These are phyloP conservation scores for Psilanteris sp. DNA, from an alignment of 1,140 invertebrate species.

Conservation along the genomic window DNA sequence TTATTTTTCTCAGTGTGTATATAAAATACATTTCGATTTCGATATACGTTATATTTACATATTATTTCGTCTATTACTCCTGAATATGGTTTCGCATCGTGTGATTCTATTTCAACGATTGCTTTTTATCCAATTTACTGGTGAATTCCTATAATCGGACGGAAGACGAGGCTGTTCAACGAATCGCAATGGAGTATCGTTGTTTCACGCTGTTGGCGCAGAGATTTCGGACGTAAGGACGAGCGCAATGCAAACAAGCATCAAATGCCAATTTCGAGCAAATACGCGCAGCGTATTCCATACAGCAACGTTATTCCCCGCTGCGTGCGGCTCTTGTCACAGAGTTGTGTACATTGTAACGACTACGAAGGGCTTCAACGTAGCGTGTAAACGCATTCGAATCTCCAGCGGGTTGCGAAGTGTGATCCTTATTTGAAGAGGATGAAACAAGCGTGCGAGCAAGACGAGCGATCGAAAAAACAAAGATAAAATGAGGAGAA, in stretches of 20 bases:
- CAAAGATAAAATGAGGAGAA: conserved; percentile 9
- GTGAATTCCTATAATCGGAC: conserved; percentile 10
- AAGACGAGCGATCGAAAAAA: not conserved
- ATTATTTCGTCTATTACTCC: too few relatives aligned
- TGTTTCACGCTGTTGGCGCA: conserved; percentile 10
- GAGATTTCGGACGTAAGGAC: conserved; percentile 30
- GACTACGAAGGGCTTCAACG: conserved; percentile 58
- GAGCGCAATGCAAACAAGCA: conserved; percentile 50
- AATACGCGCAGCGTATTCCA: conserved; percentile 39
- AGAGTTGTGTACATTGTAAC: conserved; percentile 61
- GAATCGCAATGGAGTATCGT: conserved; percentile 15
- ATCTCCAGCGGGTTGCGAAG: conserved; percentile 56
- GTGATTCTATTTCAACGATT: too few relatives aligned
- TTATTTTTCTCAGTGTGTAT: too few relatives aligned
- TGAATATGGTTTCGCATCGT: too few relatives aligned
- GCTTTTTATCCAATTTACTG: conserved; percentile 9
- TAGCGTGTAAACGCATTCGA: conserved; percentile 63
- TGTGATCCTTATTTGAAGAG: conserved; percentile 57
- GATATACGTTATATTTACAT: too few relatives aligned
- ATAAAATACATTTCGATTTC: too few relatives aligned
- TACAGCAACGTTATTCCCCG: conserved; percentile 14
- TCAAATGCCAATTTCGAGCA: conserved; percentile 59
- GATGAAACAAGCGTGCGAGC: conserved; percentile 33
- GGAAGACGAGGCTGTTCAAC: conserved; percentile 7
- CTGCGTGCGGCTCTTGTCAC: conserved; percentile 46